Percentiles rank a stretch among this genome's conserved stretches.
Conservation (phyloP, 2,113 vertebrate species). For the cat (Felis catus) region F.catus_Fca126_mat1.0 CM031413.1:68438001-68438500, state of each 20-base stretch:
- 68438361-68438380: not conserved
- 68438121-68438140: not conserved
- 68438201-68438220: not conserved
- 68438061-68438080: rapidly evolving
- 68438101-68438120: not conserved
- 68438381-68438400: slow-evolving; percentile 4
- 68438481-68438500: slow-evolving; percentile 48
- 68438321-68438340: not conserved
- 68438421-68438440: not conserved
- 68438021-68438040: not conserved
- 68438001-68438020: rapidly evolving
- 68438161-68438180: not conserved
- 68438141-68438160: not conserved
- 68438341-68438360: not conserved
- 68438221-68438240: not conserved
- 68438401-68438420: slow-evolving; percentile 53
- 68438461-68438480: slow-evolving; percentile 58
- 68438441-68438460: slow-evolving; percentile 52
- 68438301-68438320: not conserved
- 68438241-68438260: rapidly evolving
- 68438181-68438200: not conserved
- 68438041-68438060: too few relatives aligned
- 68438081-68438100: rapidly evolving
- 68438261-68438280: not conserved
- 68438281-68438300: not conserved